phyloP scores from a whole-genome alignment of 2,113 vertebrate species.

The Rhinoptilus africanus region DNA sequence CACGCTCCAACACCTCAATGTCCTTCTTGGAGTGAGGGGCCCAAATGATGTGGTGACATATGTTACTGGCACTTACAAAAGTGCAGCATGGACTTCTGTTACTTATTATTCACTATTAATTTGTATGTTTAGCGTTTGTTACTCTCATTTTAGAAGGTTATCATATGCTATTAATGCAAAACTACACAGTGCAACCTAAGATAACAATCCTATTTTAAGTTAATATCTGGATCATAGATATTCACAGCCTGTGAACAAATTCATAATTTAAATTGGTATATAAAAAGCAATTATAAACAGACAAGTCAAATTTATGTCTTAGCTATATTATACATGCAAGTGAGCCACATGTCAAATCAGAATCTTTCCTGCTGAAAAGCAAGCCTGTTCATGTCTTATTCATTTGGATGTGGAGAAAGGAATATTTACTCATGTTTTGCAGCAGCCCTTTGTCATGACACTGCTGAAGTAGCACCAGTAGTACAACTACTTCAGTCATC shows the following conservation, averaged over 20 bases:
- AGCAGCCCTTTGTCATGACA: neutral
- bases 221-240: neutral
- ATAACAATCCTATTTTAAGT: neutral
- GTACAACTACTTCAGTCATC: neutral
- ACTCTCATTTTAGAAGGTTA: neutral
- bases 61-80: neutral
- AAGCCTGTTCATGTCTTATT: neutral
- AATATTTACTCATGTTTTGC: neutral
- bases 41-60: neutral
- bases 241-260: constrained; percentile 10
- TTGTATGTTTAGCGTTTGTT: neutral
- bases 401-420: neutral
- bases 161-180: neutral
- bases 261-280: constrained; percentile 33
- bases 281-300: constrained; percentile 39
- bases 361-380: neutral
- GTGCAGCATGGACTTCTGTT: neutral
- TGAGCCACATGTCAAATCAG: neutral
- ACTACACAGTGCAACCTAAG: neutral
- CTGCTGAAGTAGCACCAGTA: no score
- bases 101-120: neutral
- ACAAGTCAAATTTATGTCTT: constrained; percentile 16
- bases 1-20: no score
- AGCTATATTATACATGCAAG: neutral
- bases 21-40: no score